Conservation (phyloP, 2,888 invertebrate species). For the Drosophila meridiana region DNA sequence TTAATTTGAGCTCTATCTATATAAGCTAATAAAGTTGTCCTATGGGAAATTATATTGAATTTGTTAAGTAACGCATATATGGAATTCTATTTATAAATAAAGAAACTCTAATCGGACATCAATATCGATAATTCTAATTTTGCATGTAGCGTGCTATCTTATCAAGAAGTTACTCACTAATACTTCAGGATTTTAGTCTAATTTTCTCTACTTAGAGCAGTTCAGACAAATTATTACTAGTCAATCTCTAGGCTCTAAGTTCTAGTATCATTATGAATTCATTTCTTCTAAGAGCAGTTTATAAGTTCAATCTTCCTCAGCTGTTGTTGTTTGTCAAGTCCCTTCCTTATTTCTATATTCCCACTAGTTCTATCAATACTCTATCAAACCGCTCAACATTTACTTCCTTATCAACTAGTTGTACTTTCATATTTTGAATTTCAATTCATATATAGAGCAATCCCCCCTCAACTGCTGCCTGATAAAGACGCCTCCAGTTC, state of each 20-base stretch:
- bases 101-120: too few species aligned
- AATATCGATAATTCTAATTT: too few species aligned
- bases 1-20: too few species aligned
- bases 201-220: too few species aligned
- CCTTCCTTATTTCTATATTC: neutral
- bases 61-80: too few species aligned
- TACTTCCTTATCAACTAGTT: constrained; percentile 4
- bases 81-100: too few species aligned
- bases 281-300: neutral
- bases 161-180: too few species aligned
- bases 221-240: too few species aligned
- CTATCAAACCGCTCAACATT: neutral
- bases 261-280: neutral
- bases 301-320: neutral
- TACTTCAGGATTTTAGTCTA: too few species aligned
- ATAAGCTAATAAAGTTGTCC: too few species aligned
- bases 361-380: neutral
- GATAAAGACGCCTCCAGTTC: neutral
- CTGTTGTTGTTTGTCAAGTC: neutral
- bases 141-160: too few species aligned
- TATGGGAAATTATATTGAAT: too few species aligned
- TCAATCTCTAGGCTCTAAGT: neutral
- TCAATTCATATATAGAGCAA: neutral
- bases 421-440: neutral
- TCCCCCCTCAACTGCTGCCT: neutral